Base-by-base conservation (phyloP, 2,113 vertebrate species). In the Sapajus apella region DNA sequence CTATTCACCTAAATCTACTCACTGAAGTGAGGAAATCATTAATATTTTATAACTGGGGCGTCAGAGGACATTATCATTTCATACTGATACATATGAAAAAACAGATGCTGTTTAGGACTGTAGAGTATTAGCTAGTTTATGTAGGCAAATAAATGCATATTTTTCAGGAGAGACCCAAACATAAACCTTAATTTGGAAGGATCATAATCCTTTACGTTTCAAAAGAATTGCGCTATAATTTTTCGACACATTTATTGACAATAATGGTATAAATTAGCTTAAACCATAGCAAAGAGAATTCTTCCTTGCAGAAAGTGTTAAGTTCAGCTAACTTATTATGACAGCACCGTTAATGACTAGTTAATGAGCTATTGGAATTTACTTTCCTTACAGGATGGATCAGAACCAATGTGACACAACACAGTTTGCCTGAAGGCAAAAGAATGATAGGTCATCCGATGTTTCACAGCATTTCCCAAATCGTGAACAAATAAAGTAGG, bases 121-220 rank as follows among this genome's bases (percentile, higher is more conserved):
- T 61, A 96, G 23, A 88, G 18, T 75, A 35, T 3, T 25, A 5
- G 9, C 88, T 56, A 23, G 27, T 70, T 91, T 82, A 84, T 37
- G 58, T 3, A 70, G 2, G 14, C 47, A 84, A 37, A 66, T 35
- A 90, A 90, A 77, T 45, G 6, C 16, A 43, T 3, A 75, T n/a
- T 68, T 73, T 83, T 75, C 21, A 68, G 45, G 37, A 58, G 6
- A 79, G 32, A 77, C 4, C 5, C 30, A 45, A n/a, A 8, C 17
- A 37, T 10, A 47, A 45, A 77, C 18, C 32, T 87, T 72, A 66
- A 76, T 40, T 73, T 83, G 21, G 25, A 84, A 96, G 13, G 52
- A 81, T 68, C 40, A 79, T 52, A 81, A 61, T 56, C 37, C 58
- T 97, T 88, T 56, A 64, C 16, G n/a, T 91, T 82, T 91, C 55